Conservation (phyloP, 2,113 vertebrate species). For the Pungitius pungitius region DNA sequence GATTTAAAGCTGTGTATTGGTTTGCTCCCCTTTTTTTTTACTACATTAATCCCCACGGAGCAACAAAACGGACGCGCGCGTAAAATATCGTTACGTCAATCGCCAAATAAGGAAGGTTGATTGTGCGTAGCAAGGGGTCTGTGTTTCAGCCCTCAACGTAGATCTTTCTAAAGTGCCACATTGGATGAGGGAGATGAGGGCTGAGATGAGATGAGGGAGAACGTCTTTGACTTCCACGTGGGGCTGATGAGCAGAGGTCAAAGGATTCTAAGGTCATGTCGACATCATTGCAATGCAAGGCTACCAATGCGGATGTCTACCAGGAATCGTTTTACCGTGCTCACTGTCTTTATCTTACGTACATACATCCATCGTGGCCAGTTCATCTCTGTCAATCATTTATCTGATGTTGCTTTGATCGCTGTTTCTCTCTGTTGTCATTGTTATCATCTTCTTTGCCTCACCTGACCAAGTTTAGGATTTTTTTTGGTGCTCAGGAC, state of each 20-base stretch:
- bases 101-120: conserved; percentile 1
- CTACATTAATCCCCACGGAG: background rate
- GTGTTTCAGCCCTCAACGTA: conserved; percentile 8
- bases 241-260: conserved; percentile 30
- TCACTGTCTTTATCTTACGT: too few species aligned
- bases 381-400: background rate
- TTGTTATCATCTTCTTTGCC: conserved; percentile 2
- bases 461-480: background rate
- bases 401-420: background rate
- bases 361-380: too few species aligned
- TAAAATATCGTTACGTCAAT: conserved; percentile 21
- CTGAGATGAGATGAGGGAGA: conserved; percentile 42
- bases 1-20: background rate
- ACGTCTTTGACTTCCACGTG: conserved; percentile 14
- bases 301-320: background rate
- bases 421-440: background rate
- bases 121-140: conserved; percentile 10
- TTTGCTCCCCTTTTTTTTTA: background rate
- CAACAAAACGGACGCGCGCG: conserved; percentile 11
- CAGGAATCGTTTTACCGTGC: too few species aligned
- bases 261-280: conserved; percentile 8
- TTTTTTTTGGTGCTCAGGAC: background rate
- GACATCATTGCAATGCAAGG: background rate
- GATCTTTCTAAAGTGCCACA: conserved; percentile 37
- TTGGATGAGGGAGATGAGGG: too few species aligned